phyloP scores from a whole-genome alignment of 2,888 invertebrate genomes.

The Heliconius hortense region DNA sequence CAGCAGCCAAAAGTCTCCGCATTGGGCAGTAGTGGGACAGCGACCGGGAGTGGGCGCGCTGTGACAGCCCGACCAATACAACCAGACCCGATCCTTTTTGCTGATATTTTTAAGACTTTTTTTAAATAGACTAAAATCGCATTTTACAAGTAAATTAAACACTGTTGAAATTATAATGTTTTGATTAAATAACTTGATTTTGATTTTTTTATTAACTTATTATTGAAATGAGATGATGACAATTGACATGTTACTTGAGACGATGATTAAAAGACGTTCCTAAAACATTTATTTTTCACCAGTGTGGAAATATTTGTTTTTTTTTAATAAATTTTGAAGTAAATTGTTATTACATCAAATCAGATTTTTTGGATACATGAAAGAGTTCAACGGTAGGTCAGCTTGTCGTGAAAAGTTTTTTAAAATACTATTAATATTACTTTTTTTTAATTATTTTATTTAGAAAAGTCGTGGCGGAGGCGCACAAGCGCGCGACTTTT shows the following conservation, averaged over 20 bases:
- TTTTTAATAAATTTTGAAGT: too few relatives aligned
- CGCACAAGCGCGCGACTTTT: too few relatives aligned
- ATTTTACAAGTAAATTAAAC: background rate
- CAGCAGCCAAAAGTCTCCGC: slow-evolving; percentile 99
- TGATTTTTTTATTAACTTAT: background rate
- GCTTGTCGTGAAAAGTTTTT: background rate
- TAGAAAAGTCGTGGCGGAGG: too few relatives aligned
- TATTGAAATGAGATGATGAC: background rate
- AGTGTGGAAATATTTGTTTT: too few relatives aligned
- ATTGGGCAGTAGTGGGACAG: slow-evolving; percentile 99
- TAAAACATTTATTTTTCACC: too few relatives aligned
- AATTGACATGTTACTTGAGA: too few relatives aligned
- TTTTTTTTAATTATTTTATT: too few relatives aligned
- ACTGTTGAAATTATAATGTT: background rate
- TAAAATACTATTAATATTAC: too few relatives aligned
- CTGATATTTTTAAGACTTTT: background rate
- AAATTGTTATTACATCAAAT: background rate
- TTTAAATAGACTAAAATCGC: background rate
- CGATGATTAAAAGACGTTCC: too few relatives aligned
- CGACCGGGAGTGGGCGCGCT: slow-evolving; percentile 89
- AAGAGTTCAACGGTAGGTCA: slow-evolving; percentile 18
- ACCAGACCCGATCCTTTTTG: slow-evolving; percentile 75
- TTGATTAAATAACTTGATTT: background rate
- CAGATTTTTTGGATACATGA: background rate
- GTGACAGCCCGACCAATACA: slow-evolving; percentile 83